Evolutionary conservation across 2,797 vertebrate genomes (phyloP), one percentile per base, ranked within the genome.

Genomic region (Crocodylus rhombifer): DNA sequence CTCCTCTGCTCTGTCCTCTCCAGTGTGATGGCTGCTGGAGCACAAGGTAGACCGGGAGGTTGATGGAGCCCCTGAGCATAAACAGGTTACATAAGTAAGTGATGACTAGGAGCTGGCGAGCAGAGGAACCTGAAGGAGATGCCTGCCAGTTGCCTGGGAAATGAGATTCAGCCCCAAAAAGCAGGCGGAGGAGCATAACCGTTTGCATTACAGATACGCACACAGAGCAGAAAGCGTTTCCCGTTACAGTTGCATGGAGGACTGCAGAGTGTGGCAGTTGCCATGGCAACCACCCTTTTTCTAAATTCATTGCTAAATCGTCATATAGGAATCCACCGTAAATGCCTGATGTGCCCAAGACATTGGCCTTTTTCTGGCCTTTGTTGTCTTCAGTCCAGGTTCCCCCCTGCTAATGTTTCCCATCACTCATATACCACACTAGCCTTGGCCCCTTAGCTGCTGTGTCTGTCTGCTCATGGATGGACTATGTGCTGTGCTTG

Each of bases 261-360:
- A 80, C 79, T 69, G 33, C 75, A 69, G 57, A 9, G 87, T 91
- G 88, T 86, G 93, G 84, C 91, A 4, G 96, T 97, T 93, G 62
- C 96, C 92, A 96, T 95, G 92, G 94, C 36, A 95, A 97, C 97
- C 76, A 33, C 90, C 90, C 92, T 87, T 82, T 90, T 95, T 96
- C 92, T 95, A 90, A 95, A 10, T 86, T 56, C 83, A 91, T 92
- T 69, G 81, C 95, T 95, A 93, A 95, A 94, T 87, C 87, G 78
- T 95, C 76, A 81, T 58, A 14, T 26, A 2, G 42, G 1, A 93
- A 65, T 88, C 90, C 79, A 80, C 86, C 1, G 11, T 0, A 7
- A 96, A 77, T 82, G 90, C 86, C 78, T 84, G 77, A 7, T 0
- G 1, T 57, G 33, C n/a, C 36, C 36, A 25, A 7, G 36, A 36